phyloP scores from a whole-genome alignment of 1,140 invertebrate genomes.

The Cydia amplana region DNA sequence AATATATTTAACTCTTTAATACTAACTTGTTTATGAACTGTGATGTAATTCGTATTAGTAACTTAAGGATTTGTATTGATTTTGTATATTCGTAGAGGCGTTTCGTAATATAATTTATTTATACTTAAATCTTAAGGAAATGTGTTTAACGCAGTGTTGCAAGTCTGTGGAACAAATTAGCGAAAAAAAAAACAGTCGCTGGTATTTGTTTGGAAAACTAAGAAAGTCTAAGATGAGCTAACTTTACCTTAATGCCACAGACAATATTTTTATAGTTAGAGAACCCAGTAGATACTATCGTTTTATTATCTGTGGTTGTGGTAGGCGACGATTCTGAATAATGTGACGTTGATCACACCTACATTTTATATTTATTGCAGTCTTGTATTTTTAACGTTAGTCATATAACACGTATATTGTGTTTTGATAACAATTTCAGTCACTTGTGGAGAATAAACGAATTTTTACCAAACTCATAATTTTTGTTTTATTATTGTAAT shows the following conservation, averaged over 20 bases:
- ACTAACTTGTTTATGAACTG: conserved; percentile 79
- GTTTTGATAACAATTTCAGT: conserved; percentile 78
- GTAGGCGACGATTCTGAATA: conserved; percentile 41
- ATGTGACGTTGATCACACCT: conserved; percentile 34
- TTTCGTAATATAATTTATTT: conserved; percentile 78
- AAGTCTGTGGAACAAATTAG: conserved; percentile 54
- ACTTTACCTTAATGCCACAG: conserved; percentile 33
- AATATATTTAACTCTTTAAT: conserved; percentile 63
- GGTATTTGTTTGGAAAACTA: conserved; percentile 52
- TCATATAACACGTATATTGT: conserved; percentile 73
- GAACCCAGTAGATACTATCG: conserved; percentile 40
- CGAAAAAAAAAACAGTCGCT: conserved; percentile 38
- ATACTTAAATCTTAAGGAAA: conserved; percentile 62
- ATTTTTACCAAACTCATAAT: conserved; percentile 70
- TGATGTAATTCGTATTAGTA: conserved; percentile 79
- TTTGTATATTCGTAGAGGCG: conserved; percentile 78
- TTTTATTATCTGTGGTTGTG: conserved; percentile 34
- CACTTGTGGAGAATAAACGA: conserved; percentile 76
- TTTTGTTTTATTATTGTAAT: conserved; percentile 44
- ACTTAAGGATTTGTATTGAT: conserved; percentile 75
- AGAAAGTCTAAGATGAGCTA: conserved; percentile 37
- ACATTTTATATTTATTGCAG: conserved; percentile 65
- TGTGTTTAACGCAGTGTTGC: conserved; percentile 57
- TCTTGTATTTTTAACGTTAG: conserved; percentile 75
- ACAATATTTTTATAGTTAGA: conserved; percentile 42